These are phyloP conservation scores for Centroberyx gerrardi DNA, from an alignment of 2,797 vertebrate species.

Conservation along the genomic window DNA sequence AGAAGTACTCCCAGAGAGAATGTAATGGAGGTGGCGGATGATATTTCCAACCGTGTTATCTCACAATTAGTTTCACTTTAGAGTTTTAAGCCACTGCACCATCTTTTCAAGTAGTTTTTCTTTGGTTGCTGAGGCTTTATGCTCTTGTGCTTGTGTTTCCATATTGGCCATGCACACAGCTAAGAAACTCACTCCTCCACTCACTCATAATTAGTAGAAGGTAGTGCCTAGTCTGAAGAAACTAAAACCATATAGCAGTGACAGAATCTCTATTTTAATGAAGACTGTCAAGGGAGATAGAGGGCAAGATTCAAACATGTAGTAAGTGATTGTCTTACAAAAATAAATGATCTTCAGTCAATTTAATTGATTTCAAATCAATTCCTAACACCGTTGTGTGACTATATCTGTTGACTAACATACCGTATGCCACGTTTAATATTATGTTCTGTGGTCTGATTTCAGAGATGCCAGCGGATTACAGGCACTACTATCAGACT, in stretches of 20 bases:
- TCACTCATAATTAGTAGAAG: neutral
- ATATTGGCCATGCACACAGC: neutral
- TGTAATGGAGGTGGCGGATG: constrained; percentile 11
- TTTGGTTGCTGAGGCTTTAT: neutral
- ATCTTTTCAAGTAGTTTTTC: neutral
- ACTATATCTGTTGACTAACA: neutral
- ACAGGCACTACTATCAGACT: neutral
- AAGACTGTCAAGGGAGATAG: neutral
- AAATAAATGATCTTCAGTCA: neutral
- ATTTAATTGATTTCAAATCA: neutral
- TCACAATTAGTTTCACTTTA: neutral
- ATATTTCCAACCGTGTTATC: neutral
- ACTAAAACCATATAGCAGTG: neutral
- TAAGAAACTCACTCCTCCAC: no score
- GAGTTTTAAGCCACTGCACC: neutral
- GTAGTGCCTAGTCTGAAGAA: neutral
- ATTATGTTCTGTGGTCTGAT: neutral
- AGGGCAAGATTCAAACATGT: neutral
- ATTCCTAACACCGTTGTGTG: neutral
- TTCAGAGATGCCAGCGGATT: neutral
- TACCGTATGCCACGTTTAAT: neutral
- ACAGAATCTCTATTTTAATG: neutral
- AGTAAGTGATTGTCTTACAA: neutral
- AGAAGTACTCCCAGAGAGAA: constrained; percentile 18
- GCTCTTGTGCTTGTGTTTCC: no score